Conservation (phyloP, 2,797 vertebrate genomes). For the Numenius phaeopus region DNA sequence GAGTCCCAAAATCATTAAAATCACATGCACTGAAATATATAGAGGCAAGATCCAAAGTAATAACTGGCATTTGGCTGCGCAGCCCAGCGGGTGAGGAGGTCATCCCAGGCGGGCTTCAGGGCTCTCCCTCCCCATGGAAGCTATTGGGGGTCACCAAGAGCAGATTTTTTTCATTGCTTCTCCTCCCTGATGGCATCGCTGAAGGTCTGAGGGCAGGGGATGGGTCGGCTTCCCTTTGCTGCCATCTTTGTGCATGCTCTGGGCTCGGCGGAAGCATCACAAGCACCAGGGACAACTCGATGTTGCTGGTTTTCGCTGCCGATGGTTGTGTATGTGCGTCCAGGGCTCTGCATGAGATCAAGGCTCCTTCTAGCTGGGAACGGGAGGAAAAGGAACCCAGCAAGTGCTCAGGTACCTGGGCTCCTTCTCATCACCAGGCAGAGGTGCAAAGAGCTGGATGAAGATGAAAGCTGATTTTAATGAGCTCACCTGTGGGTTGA, state of each 20-base stretch:
- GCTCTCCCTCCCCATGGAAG: background rate
- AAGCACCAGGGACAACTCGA: background rate
- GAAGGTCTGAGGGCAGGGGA: background rate
- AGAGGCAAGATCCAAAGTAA: background rate
- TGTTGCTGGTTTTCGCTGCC: rapidly evolving
- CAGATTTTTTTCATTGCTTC: background rate
- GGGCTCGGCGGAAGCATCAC: rapidly evolving
- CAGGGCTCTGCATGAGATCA: rapidly evolving
- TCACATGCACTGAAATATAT: rapidly evolving
- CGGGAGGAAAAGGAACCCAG: background rate
- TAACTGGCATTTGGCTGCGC: background rate
- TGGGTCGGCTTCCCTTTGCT: rapidly evolving
- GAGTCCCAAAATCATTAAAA: background rate
- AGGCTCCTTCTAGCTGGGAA: background rate
- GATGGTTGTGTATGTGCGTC: rapidly evolving
- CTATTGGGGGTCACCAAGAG: rapidly evolving
- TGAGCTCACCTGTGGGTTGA: background rate
- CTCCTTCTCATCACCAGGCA: background rate
- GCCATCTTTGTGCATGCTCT: rapidly evolving
- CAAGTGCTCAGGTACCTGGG: background rate
- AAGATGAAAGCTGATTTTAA: conserved; percentile 14
- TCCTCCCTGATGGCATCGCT: rapidly evolving
- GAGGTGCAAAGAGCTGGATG: background rate
- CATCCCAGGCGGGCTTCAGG: background rate
- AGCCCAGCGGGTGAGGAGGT: background rate